Evolutionary conservation across 2,113 vertebrate species (phyloP), one percentile per base, ranked within the genome.

Genomic region (Tupaia tana): DNA sequence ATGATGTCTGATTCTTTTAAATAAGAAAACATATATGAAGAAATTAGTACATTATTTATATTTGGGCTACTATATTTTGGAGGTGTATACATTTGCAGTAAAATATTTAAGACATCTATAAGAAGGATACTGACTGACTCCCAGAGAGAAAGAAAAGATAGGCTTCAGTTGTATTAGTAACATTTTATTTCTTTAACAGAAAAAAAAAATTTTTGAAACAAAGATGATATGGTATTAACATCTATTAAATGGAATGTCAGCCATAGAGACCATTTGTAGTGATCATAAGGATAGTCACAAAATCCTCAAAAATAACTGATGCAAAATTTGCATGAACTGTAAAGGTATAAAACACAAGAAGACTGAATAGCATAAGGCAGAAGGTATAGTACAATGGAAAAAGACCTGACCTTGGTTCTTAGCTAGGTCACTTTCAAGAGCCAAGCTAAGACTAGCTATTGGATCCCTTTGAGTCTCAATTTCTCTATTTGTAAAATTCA

Each of bases 1-100:
- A 85, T 19, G 1, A 73, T 96, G 52, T 89, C 88, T 71, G 52
- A 96, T 83, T 96, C 79, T 84, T 86, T 97, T 66, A 70, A 96
- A 78, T 87, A 66, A 54, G 18, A 85, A 86, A 66, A 25, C 58
- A n/a, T 73, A n/a, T 93, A 61, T 71, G 31, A 81, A 16, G 18
- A 83, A 64, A 91, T 34, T 1, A 52, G 15, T 63, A 43, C 0
- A 0, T 1, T 2, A 74, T 77, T 86, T 75, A 69, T 66, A 78
- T 61, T 94, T 69, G 92, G 43, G 91, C 64, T 43, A 81, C 58
- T 69, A 22, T 64, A 9, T 78, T 90, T 90, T 91, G 31, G 9
- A 11, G 25, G 64, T 61, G 10, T 18, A 87, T 29, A 25, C 1
- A 34, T 89, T 77, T 82, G 64, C 86, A 14, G 59, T 95, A 66